These are phyloP conservation scores for Morelia viridis DNA, from an alignment of 2,797 vertebrate genomes.

Conservation along the genomic window DNA sequence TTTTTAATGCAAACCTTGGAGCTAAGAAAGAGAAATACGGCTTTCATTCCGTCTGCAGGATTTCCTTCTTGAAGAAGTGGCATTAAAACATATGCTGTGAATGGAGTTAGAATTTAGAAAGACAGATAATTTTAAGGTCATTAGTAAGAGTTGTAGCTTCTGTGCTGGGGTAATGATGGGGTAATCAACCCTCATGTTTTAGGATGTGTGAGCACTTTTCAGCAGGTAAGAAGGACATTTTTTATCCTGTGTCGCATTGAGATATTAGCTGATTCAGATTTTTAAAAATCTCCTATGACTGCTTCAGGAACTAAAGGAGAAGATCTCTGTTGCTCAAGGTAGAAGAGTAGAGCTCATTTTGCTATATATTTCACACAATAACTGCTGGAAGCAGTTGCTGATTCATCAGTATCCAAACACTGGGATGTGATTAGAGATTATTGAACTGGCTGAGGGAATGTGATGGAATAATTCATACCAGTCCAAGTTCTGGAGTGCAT, in stretches of 20 bases:
- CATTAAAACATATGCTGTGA: slow-evolving; percentile 17
- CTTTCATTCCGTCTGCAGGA: not conserved
- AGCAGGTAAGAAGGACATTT: not conserved
- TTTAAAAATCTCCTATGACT: not conserved
- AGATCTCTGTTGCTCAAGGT: not conserved
- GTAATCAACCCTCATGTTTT: slow-evolving; percentile 27
- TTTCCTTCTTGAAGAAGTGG: not conserved
- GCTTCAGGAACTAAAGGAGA: not conserved
- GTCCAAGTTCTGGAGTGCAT: not conserved
- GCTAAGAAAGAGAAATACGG: not conserved
- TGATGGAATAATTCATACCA: not conserved
- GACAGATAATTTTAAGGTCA: slow-evolving; percentile 13
- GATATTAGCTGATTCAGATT: slow-evolving; percentile 8
- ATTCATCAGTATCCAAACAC: not conserved
- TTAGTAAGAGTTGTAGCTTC: slow-evolving; percentile 24
- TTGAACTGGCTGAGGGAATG: not conserved
- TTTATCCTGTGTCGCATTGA: not conserved
- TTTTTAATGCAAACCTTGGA: not conserved
- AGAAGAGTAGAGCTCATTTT: not conserved
- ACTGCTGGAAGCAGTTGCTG: not conserved
- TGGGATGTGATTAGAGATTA: not conserved
- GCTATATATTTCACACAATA: not conserved
- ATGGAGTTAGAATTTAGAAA: slow-evolving; percentile 19
- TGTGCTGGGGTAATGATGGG: slow-evolving; percentile 19
- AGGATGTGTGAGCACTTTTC: not conserved